phyloP scores from a whole-genome alignment of 2,888 invertebrate genomes.

The Chymomyza amoena region DNA sequence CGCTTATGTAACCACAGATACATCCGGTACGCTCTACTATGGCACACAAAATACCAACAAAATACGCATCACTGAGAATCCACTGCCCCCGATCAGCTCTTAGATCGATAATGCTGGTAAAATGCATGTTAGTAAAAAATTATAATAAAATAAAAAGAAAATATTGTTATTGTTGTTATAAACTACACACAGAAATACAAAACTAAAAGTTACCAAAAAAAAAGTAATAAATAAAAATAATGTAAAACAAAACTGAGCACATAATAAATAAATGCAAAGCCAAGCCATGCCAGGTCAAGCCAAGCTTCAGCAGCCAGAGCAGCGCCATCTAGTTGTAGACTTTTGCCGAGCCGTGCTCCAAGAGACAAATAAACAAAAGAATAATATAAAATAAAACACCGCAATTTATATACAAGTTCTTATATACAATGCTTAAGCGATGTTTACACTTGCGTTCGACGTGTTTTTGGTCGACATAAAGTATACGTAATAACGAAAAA shows the following conservation, averaged over 20 bases:
- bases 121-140: background rate
- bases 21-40: constrained; percentile 72
- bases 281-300: constrained; percentile 55
- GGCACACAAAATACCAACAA: constrained; percentile 72
- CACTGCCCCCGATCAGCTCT: constrained; percentile 78
- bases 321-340: constrained; percentile 51
- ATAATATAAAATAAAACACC: constrained; percentile 25
- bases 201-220: background rate
- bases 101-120: constrained; percentile 56
- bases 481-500: too few species aligned
- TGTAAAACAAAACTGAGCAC: background rate
- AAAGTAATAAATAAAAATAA: constrained; percentile 1
- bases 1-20: constrained; percentile 60
- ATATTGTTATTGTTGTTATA: constrained; percentile 70
- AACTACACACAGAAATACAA: constrained; percentile 28
- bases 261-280: constrained; percentile 38
- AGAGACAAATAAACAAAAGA: constrained; percentile 40
- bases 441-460: background rate
- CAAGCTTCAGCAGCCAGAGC: constrained; percentile 36
- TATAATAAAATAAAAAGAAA: constrained; percentile 26
- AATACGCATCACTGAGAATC: constrained; percentile 79
- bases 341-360: constrained; percentile 64
- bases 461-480: too few species aligned
- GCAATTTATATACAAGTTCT: constrained; percentile 37
- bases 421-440: background rate